These are phyloP conservation scores for Clanis bilineata DNA, from an alignment of 2,888 invertebrate genomes.

Conservation along the genomic window DNA sequence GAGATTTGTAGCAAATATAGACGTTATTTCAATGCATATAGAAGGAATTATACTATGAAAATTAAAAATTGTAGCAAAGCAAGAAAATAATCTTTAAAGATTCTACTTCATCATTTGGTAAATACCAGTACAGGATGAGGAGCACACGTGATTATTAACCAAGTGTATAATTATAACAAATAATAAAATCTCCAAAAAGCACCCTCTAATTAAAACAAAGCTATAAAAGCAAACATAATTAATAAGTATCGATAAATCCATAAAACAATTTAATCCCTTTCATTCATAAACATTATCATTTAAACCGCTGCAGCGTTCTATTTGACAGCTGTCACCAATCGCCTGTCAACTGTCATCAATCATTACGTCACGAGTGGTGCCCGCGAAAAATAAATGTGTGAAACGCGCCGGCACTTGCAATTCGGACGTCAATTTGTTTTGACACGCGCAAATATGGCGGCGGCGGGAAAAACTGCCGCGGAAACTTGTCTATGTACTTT, in stretches of 20 bases:
- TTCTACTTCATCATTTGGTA: neutral
- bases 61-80: too few relatives aligned
- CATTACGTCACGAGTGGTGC: constrained; percentile 8
- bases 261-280: neutral
- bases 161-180: too few relatives aligned
- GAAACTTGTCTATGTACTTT: constrained; percentile 71
- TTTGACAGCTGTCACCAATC: constrained; percentile 61
- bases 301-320: constrained; percentile 54
- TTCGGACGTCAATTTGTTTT: constrained; percentile 31
- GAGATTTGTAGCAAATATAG: too few relatives aligned
- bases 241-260: constrained; percentile 17
- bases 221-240: neutral
- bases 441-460: constrained; percentile 37
- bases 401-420: constrained; percentile 17
- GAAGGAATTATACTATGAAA: too few relatives aligned
- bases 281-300: constrained; percentile 77
- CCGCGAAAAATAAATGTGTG: constrained; percentile 10
- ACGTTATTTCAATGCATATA: too few relatives aligned
- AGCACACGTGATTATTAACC: too few relatives aligned
- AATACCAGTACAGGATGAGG: neutral
- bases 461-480: constrained; percentile 49
- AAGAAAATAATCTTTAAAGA: too few relatives aligned
- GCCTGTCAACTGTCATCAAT: constrained; percentile 16
- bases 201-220: neutral
- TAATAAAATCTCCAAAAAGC: too few relatives aligned